These are phyloP conservation scores for Tautogolabrus adspersus DNA, from an alignment of 2,113 vertebrate species.

Conservation along the genomic window DNA sequence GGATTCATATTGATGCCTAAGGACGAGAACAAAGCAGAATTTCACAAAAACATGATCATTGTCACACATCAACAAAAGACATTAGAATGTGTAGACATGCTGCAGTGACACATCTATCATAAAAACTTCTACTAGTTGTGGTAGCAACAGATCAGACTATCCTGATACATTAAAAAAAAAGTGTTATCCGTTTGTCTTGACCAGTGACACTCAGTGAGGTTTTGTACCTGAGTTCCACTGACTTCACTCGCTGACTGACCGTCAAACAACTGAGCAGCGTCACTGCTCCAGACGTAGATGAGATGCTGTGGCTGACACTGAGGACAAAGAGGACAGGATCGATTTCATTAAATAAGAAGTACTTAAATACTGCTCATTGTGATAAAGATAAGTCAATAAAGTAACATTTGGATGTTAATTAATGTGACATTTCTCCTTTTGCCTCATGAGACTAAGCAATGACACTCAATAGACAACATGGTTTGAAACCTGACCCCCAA, in stretches of 20 bases:
- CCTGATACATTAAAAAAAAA: too few relatives aligned
- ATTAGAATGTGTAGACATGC: neutral
- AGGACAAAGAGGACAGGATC: neutral
- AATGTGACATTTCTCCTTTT: too few relatives aligned
- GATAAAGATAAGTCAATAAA: neutral
- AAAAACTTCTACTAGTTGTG: neutral
- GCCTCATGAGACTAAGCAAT: too few relatives aligned
- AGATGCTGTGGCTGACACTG: slow-evolving; percentile 71
- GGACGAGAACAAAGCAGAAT: neutral
- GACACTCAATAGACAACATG: too few relatives aligned
- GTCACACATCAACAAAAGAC: neutral
- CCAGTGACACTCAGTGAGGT: neutral
- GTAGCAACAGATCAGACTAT: neutral
- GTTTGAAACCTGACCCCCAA: too few relatives aligned
- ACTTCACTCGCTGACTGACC: slow-evolving; percentile 54
- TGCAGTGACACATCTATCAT: neutral
- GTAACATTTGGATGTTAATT: too few relatives aligned
- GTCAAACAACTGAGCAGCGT: slow-evolving; percentile 65
- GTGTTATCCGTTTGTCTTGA: neutral
- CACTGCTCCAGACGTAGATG: slow-evolving; percentile 62
- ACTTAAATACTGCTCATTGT: neutral
- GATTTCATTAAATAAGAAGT: neutral
- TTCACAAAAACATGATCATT: neutral
- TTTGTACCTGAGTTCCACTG: slow-evolving; percentile 75
- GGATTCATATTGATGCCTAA: slow-evolving; percentile 68